Conservation (phyloP, 2,888 invertebrate species). For the Eupithecia vulgata region DNA sequence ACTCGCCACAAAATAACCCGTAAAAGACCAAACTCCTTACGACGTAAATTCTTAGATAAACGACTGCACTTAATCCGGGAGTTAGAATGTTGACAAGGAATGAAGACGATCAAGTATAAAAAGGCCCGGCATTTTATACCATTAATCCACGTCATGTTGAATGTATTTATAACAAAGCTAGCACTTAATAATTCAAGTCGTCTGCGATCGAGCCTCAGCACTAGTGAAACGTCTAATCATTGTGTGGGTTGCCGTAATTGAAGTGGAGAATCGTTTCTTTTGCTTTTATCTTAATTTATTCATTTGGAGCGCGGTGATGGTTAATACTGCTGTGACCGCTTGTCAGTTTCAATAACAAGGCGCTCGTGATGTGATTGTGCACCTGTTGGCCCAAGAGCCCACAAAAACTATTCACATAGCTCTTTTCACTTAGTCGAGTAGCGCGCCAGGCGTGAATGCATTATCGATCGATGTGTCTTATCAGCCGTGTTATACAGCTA, state of each 20-base stretch:
- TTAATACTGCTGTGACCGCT: slow-evolving; percentile 80
- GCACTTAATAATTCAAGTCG: slow-evolving; percentile 78
- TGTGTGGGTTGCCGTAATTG: slow-evolving; percentile 81
- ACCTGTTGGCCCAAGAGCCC: slow-evolving; percentile 55
- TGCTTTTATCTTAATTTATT: slow-evolving; percentile 82
- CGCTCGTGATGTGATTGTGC: slow-evolving; percentile 62
- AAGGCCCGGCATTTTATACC: slow-evolving; percentile 71
- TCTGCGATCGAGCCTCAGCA: slow-evolving; percentile 67
- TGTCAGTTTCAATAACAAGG: slow-evolving; percentile 79
- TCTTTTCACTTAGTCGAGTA: slow-evolving; percentile 11
- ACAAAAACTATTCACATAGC: slow-evolving; percentile 41
- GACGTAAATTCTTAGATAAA: slow-evolving; percentile 76
- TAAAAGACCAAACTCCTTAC: slow-evolving; percentile 69
- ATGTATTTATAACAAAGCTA: slow-evolving; percentile 81
- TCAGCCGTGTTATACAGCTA: slow-evolving; percentile 58
- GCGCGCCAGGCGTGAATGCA: slow-evolving; percentile 42
- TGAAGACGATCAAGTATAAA: slow-evolving; percentile 75
- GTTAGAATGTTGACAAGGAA: slow-evolving; percentile 80
- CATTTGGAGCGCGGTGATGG: slow-evolving; percentile 69
- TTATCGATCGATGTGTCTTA: slow-evolving; percentile 49
- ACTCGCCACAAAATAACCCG: slow-evolving; percentile 67
- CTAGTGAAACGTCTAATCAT: slow-evolving; percentile 80
- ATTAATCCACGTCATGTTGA: slow-evolving; percentile 79
- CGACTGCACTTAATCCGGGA: slow-evolving; percentile 78
- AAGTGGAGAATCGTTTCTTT: slow-evolving; percentile 72